phyloP scores from a whole-genome alignment of 2,888 invertebrate genomes.

The Autographa pulchrina region DNA sequence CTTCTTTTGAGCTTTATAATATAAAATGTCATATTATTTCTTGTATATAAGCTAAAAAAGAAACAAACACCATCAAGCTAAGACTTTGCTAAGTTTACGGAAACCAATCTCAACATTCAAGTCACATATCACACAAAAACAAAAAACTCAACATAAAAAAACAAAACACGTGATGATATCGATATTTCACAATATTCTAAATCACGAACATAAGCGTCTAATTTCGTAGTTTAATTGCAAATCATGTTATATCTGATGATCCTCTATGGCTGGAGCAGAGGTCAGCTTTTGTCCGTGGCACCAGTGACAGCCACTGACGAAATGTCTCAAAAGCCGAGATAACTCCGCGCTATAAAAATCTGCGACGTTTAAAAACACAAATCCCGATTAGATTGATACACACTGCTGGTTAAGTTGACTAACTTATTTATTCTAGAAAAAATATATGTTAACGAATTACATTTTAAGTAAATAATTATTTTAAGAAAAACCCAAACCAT shows the following conservation, averaged over 20 bases:
- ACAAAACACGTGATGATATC: not conserved
- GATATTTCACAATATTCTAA: slow-evolving; percentile 21
- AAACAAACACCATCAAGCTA: not conserved
- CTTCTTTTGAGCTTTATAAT: too few relatives aligned
- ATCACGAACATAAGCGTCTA: slow-evolving; percentile 6
- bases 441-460: too few relatives aligned
- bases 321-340: slow-evolving; percentile 68
- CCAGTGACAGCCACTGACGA: slow-evolving; percentile 62
- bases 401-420: slow-evolving; percentile 8
- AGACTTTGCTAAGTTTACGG: not conserved
- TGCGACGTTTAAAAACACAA: slow-evolving; percentile 63
- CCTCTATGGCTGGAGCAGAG: slow-evolving; percentile 55
- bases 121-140: not conserved
- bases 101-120: not conserved
- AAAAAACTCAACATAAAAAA: not conserved
- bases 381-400: slow-evolving; percentile 63
- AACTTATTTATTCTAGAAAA: slow-evolving; percentile 7
- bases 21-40: too few relatives aligned
- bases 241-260: slow-evolving; percentile 56
- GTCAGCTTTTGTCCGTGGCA: slow-evolving; percentile 69
- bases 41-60: not conserved
- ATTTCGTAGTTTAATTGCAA: slow-evolving; percentile 33
- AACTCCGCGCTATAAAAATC: slow-evolving; percentile 66
- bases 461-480: too few relatives aligned
- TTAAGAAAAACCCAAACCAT: not conserved